Percentiles rank a stretch among this genome's conserved stretches.
phyloP scores from a whole-genome alignment of 2,888 invertebrate species.

The Ephialtes manifestator region DNA sequence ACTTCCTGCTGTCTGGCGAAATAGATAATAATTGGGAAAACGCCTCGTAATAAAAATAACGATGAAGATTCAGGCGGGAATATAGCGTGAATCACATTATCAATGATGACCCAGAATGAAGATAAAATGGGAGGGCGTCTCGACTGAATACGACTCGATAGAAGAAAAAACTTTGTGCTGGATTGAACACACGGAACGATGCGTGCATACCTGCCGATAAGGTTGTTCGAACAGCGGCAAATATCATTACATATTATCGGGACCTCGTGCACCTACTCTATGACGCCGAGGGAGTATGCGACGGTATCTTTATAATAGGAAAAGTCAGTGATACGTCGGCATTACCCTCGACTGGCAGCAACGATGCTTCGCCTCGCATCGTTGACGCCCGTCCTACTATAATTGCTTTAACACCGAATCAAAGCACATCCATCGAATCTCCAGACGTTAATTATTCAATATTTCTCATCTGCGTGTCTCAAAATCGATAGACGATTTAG shows the following conservation, averaged over 20 bases:
- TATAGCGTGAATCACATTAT: constrained; percentile 28
- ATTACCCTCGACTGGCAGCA: constrained; percentile 62
- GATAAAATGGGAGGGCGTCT: constrained; percentile 23
- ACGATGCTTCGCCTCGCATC: constrained; percentile 48
- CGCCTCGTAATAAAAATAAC: background rate
- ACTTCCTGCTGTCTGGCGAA: background rate
- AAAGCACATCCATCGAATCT: constrained; percentile 10
- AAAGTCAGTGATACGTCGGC: constrained; percentile 68
- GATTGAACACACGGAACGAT: constrained; percentile 7
- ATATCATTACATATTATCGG: constrained; percentile 52
- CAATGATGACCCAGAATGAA: constrained; percentile 47
- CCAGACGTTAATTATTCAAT: background rate
- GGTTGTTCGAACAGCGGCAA: constrained; percentile 29
- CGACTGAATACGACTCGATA: background rate
- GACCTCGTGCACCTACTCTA: constrained; percentile 28
- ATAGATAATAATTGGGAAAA: background rate
- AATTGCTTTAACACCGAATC: background rate
- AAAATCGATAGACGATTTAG: background rate
- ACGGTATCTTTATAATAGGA: constrained; percentile 60
- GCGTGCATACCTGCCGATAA: constrained; percentile 43
- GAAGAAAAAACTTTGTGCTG: background rate
- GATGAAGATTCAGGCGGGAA: background rate
- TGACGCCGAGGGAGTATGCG: constrained; percentile 21
- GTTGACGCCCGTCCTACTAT: constrained; percentile 42
- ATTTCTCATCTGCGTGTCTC: background rate